These are phyloP conservation scores for Aspidiotus rigidus DNA, from an alignment of 2,888 invertebrate genomes.

Conservation along the genomic window DNA sequence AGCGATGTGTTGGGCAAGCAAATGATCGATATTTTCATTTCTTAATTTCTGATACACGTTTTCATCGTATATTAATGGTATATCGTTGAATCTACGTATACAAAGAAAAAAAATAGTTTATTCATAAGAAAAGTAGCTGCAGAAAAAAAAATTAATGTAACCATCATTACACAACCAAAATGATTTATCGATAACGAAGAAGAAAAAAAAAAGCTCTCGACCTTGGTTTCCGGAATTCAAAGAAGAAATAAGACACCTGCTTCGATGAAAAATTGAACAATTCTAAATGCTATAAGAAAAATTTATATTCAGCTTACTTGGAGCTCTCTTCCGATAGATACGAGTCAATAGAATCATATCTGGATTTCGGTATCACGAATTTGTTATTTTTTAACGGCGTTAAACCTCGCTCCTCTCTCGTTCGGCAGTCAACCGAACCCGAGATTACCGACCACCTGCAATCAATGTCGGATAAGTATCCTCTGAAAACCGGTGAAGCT, in stretches of 20 bases:
- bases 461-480: constrained; percentile 88
- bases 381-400: constrained; percentile 61
- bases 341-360: constrained; percentile 96
- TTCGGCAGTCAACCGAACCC: constrained; percentile 90
- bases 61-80: constrained; percentile 76
- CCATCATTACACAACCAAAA: no score
- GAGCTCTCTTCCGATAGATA: constrained; percentile 85
- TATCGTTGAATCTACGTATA: constrained; percentile 72
- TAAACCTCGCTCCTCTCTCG: constrained; percentile 79
- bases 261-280: no score
- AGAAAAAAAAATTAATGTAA: no score
- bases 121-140: no score
- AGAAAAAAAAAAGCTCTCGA: no score
- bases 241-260: no score
- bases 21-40: constrained; percentile 82
- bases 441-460: constrained; percentile 97
- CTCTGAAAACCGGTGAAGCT: constrained; percentile 89
- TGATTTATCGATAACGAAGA: no score
- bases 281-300: no score
- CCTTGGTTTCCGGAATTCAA: no score
- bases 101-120: no score
- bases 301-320: constrained; percentile 45
- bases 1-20: constrained; percentile 89
- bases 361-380: constrained; percentile 81
- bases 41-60: constrained; percentile 70